These are phyloP conservation scores for Agrotis ipsilon DNA, from an alignment of 2,888 invertebrate species.

Conservation along the genomic window DNA sequence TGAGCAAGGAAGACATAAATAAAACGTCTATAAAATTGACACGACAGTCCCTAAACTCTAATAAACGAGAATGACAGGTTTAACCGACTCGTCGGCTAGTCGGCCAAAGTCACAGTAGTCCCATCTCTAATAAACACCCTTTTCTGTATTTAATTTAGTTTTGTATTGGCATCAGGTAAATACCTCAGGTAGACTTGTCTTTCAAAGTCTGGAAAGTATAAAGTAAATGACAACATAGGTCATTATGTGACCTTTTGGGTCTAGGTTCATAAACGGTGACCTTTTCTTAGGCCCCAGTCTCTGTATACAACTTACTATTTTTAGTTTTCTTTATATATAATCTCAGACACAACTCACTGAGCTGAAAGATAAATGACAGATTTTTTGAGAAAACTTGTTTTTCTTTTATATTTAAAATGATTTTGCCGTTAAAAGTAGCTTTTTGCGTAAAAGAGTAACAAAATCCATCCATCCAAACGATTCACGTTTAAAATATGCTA, in stretches of 20 bases:
- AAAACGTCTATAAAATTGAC: no score
- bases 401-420: no score
- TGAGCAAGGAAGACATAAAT: no score
- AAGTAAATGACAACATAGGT: conserved; percentile 13
- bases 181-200: not conserved
- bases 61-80: no score
- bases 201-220: not conserved
- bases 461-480: no score
- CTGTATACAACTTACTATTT: not conserved
- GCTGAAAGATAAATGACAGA: not conserved
- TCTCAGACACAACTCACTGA: not conserved
- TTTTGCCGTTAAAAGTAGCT: no score
- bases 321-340: not conserved
- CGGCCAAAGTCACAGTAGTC: no score
- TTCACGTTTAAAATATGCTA: no score
- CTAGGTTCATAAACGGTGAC: conserved; percentile 1
- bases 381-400: not conserved
- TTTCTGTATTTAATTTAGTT: conserved; percentile 8
- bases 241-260: not conserved
- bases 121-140: not conserved
- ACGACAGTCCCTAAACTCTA: no score
- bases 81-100: no score
- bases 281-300: not conserved
- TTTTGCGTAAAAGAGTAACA: no score
- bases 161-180: not conserved